phyloP scores from a whole-genome alignment of 2,888 invertebrate genomes.

The Lycia hirtaria region DNA sequence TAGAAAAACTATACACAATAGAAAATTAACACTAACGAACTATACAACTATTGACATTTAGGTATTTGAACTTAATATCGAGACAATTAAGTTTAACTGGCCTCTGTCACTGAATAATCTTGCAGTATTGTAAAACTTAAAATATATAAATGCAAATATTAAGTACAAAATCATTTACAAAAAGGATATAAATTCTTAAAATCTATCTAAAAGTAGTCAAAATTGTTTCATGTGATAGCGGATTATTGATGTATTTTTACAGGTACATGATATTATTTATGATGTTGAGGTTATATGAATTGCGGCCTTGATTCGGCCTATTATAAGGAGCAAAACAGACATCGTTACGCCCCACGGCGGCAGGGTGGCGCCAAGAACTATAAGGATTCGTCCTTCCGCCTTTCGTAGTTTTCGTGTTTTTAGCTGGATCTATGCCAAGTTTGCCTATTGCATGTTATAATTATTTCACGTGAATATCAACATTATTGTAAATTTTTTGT shows the following conservation, averaged over 20 bases:
- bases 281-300: background rate
- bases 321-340: slow-evolving; percentile 1
- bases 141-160: slow-evolving; percentile 50
- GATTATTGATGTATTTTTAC: slow-evolving; percentile 22
- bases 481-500: too few relatives aligned
- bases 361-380: slow-evolving; percentile 5
- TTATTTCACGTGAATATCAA: background rate
- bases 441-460: background rate
- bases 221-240: slow-evolving; percentile 27
- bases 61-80: slow-evolving; percentile 18
- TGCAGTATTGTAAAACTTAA: slow-evolving; percentile 30
- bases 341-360: background rate
- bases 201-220: slow-evolving; percentile 4
- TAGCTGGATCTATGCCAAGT: slow-evolving; percentile 4
- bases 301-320: background rate
- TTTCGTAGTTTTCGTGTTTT: background rate
- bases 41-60: slow-evolving; percentile 46
- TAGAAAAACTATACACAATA: slow-evolving; percentile 72
- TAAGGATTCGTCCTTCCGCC: background rate
- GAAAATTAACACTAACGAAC: slow-evolving; percentile 60
- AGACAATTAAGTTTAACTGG: slow-evolving; percentile 37
- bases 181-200: slow-evolving; percentile 29
- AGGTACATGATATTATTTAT: slow-evolving; percentile 15
- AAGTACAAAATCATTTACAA: slow-evolving; percentile 48
- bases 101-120: slow-evolving; percentile 30